Evolutionary conservation across 2,888 invertebrate species (phyloP), one percentile per base, ranked within the genome.

Genomic region (Agrochola lota): DNA sequence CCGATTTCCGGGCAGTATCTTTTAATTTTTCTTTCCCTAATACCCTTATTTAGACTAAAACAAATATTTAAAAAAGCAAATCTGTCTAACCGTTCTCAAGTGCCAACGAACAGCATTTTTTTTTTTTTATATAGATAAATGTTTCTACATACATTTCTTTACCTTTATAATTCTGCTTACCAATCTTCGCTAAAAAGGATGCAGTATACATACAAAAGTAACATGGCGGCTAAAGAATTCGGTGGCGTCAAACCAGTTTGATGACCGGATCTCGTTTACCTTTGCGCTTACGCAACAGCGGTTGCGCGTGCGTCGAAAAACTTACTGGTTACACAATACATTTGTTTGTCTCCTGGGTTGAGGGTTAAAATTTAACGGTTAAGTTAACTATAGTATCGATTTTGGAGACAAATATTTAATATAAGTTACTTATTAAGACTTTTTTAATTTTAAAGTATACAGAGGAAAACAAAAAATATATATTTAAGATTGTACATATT

Each of bases 191-290:
- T 76, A 49, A 71, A 63, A 79, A 79, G 82, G 80, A 79, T 63
- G 69, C n/a, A 69, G 57, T 59, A 67, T 17, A 70, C 23, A 69
- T 49, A 83, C 62, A 71, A 80, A 72, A 75, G 72, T 70, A 69
- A 60, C 26, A 57, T 72, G 69, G 57, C 35, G 46, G 60, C 82
- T 70, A 2, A 85, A 84, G 85, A 85, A 84, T 84, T 84, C 62
- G 77, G 74, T 78, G 73, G 59, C 78, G 46, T n/a, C 57, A 82
- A 87, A 87, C 87, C 17, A 7, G 87, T 87, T 87, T 77, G 79
- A 85, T 84, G 83, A 78, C 68, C 79, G 60, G 83, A 66, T 71
- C 85, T 62, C 52, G 87, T 84, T 87, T 87, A 79, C 87, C 87
- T 87, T 87, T 83, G 67, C 11, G 17, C 15, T 87, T 87, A 57